Base-by-base conservation (phyloP, 2,113 vertebrate genomes). In the Elachura formosa region DNA sequence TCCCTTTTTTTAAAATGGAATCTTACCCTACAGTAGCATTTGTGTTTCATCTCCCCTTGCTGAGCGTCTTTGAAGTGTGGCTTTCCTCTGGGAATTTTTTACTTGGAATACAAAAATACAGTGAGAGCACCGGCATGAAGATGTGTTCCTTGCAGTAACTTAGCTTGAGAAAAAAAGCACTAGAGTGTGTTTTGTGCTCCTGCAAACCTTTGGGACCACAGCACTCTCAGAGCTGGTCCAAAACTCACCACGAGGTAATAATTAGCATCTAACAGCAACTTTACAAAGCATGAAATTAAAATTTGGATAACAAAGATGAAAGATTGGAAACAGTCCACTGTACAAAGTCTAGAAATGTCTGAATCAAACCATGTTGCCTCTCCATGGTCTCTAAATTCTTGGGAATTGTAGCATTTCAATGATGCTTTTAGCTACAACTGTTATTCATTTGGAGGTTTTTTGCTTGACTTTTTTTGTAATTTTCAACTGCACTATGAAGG, bases 321-420 rank as follows among this genome's bases (percentile, higher is more conserved):
- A 66, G 22, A n/a, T 18, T 49, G 34, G 12, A 40, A 61, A 10
- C 0, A 0, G 7, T 51, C 31, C 51, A 36, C 75, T 54, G 9
- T 33, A 23, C 12, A 9, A 26, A 71, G 41, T 21, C 31, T 86
- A n/a, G 20, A 91, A 75, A 59, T 16, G 14, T 29, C 34, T 23
- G 38, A 54, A 31, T 45, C 22, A 74, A 85, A 73, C 49, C 20
- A 21, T 31, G 36, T 20, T 43, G 11, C 63, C 71, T 14, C n/a
- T 40, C 9, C 18, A 19, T 31, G 5, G 11, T 76, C 84, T 79
- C 40, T 46, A 62, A 87, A 20, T 64, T 68, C n/a, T 56, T 41
- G 18, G 10, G 48, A 49, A 48, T 54, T 59, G 40, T 34, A 48
- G 24, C 3, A 26, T 61, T 74, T 74, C 56, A 75, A 10, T 33